Evolutionary conservation across 2,797 vertebrate genomes (phyloP), one percentile per base, ranked within the genome.

Genomic region (Malacoctenus gilli): DNA sequence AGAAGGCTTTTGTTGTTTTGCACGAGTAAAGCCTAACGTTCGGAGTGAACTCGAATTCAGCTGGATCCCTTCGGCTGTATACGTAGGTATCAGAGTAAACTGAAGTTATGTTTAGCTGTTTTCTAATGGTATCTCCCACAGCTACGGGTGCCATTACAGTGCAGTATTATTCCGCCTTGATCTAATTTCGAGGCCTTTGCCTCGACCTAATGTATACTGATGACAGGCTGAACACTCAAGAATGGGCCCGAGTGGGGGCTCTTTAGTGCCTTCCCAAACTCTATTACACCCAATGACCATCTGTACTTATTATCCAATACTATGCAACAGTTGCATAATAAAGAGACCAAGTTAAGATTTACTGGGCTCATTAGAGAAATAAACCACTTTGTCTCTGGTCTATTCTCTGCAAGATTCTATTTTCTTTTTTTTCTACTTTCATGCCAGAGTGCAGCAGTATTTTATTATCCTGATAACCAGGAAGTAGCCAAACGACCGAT

Each of bases 261-360:
- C 59, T 76, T 82, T 65, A 81, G 71, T 83, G 65, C 58, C 36
- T 58, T 71, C 63, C 72, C 53, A 90, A 88, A 87, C 84, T 82
- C 67, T 72, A 89, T 91, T 90, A 89, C 18, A 75, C 62, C 66
- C 79, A 83, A 62, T 66, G 59, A 68, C 65, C 67, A 83, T 90
- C 80, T 88, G 84, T 89, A 88, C 77, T 79, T 84, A 89, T 91
- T 90, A 89, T 75, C 77, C 77, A 44, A 87, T 87, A 68, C 59
- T 53, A 71, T 74, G 77, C 75, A 87, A 85, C 80, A 85, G 85
- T 85, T 88, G 84, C 76, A 87, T 76, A 85, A 91, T 89, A 87
- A 87, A 83, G 65, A 77, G 63, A 38, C 62, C 56, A 74, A 82
- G 84, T 80, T 77, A 86, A 89, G 86, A 91, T 91, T 85, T 85